A percentile compares a stretch with the other conserved stretches of the same genome.
Conservation (phyloP, 1,140 invertebrate genomes). For the Papilio helenus region DNA sequence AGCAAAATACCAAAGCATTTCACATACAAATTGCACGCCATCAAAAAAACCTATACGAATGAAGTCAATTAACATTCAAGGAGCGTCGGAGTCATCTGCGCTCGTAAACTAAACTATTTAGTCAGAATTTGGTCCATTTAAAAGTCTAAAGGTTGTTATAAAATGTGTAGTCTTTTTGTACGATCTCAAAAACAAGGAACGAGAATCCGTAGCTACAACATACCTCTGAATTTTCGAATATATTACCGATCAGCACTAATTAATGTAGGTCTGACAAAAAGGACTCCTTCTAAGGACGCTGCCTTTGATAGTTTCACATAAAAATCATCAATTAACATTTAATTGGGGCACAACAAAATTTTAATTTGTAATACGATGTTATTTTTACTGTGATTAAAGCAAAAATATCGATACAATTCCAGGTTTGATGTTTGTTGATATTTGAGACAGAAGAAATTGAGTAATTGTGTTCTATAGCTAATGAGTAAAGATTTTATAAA, state of each 20-base stretch:
- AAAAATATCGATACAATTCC: background rate
- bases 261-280: constrained; percentile 13
- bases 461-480: background rate
- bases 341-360: background rate
- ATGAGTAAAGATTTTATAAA: too few species aligned
- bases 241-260: constrained; percentile 32
- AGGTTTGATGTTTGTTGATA: background rate
- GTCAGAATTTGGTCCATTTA: constrained; percentile 17
- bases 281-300: constrained; percentile 7
- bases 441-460: background rate
- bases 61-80: constrained; percentile 22
- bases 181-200: background rate
- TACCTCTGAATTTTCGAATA: constrained; percentile 9
- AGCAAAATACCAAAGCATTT: background rate
- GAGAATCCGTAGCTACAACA: constrained; percentile 20
- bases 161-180: constrained; percentile 7
- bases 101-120: constrained; percentile 21
- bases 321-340: background rate
- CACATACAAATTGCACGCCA: background rate
- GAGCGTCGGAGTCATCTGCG: constrained; percentile 8
- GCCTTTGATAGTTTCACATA: background rate
- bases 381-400: background rate
- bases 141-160: constrained; percentile 29
- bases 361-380: background rate
- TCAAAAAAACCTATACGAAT: background rate